phyloP scores from a whole-genome alignment of 2,888 invertebrate genomes.

The Plemyria rubiginata region DNA sequence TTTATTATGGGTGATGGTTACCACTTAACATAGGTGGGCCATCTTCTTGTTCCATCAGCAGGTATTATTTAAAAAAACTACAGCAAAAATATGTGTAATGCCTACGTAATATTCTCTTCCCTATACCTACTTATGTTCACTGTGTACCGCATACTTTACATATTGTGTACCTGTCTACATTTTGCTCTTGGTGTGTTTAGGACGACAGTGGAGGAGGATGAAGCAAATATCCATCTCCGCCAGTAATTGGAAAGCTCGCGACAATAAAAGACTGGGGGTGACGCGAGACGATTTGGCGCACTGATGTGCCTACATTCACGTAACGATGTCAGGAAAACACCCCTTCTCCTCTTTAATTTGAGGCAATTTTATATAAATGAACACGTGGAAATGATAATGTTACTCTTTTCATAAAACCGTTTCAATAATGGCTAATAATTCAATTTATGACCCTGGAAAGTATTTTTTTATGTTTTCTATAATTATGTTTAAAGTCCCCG shows the following conservation, averaged over 20 bases:
- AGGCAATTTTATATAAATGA: slow-evolving; percentile 44
- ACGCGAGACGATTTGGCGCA: slow-evolving; percentile 57
- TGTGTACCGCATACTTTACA: neutral
- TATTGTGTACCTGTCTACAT: slow-evolving; percentile 5
- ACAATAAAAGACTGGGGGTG: slow-evolving; percentile 67
- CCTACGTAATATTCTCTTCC: no score
- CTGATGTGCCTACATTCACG: slow-evolving; percentile 50
- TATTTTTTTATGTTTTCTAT: no score
- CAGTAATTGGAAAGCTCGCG: slow-evolving; percentile 72
- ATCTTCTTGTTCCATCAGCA: no score
- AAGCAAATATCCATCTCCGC: slow-evolving; percentile 63
- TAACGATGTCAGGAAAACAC: slow-evolving; percentile 45
- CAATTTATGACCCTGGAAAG: slow-evolving; percentile 1
- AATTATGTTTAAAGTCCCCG: no score
- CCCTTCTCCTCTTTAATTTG: slow-evolving; percentile 44
- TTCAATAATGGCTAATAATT: slow-evolving; percentile 12
- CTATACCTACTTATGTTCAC: neutral
- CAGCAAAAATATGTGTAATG: no score
- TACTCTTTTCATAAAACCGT: neutral
- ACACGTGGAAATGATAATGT: slow-evolving; percentile 18
- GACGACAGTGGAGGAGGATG: slow-evolving; percentile 19
- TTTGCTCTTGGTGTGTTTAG: slow-evolving; percentile 23
- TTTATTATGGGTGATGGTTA: no score
- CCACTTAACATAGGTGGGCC: no score
- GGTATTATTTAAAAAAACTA: no score